phyloP scores from a whole-genome alignment of 2,797 vertebrate species.

The Mareca strepera region DNA sequence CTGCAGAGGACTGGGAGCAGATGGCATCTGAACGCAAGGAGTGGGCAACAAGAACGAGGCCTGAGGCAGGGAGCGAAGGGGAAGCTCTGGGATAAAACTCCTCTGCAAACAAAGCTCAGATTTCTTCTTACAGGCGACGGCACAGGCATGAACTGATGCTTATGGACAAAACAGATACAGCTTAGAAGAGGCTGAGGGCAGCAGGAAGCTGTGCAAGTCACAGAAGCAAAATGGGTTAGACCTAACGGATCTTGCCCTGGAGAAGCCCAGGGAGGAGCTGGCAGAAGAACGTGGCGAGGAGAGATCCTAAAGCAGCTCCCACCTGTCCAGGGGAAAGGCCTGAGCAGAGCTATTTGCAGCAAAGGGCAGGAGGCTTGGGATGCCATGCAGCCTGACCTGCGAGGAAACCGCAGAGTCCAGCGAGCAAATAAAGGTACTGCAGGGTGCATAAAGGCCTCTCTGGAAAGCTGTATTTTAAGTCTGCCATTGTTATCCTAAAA shows the following conservation, averaged over 20 bases:
- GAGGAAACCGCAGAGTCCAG: not conserved
- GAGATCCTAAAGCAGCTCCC: slow-evolving; percentile 20
- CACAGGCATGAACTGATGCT: not conserved
- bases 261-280: not conserved
- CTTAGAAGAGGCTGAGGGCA: not conserved
- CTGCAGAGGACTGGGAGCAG: not conserved
- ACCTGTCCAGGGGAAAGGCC: not conserved
- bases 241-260: not conserved
- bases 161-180: not conserved
- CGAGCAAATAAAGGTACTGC: not conserved
- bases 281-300: not conserved
- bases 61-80: not conserved
- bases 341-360: slow-evolving; percentile 18
- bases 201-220: not conserved
- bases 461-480: not conserved
- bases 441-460: not conserved
- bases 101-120: not conserved
- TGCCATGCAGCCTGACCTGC: not conserved
- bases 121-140: not conserved
- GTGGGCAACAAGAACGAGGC: not conserved
- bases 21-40: not conserved
- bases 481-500: not conserved
- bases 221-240: not conserved
- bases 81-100: not conserved
- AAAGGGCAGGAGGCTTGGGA: slow-evolving; percentile 28